Base-by-base conservation (phyloP, 2,113 vertebrate species). In the Lophius piscatorius region DNA sequence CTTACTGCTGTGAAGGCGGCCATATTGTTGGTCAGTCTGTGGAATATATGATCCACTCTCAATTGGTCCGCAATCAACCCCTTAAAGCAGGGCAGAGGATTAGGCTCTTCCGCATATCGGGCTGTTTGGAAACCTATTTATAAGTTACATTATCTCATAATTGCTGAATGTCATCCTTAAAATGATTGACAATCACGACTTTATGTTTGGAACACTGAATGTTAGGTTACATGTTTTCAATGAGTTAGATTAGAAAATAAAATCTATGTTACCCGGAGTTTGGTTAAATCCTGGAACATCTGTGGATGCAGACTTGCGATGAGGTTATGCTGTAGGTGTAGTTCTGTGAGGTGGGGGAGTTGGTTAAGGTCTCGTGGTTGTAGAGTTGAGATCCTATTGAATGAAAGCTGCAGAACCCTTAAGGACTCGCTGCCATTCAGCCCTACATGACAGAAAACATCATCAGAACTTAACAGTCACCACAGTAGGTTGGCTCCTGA, bases 251-350 rank as follows among this genome's bases (percentile, higher is more conserved):
- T 36, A 0, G 44, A 17, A 35, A 31, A 42, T 0, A 3, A 0
- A 4, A 12, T 20, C 5, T 4, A 6, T 60, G 36, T 87, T 83
- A 96, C 94, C 93, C 88, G 86, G 69, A 98, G 88, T 56, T 92
- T 87, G 17, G 72, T 65, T 70, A 94, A 87, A 52, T 90, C 69
- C 67, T 83, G 85, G 83, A 97, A 94, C 45, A 88, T 88, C 12
- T 89, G 80, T 51, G 90, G 88, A 51, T 94, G 89, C 68, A 95
- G 85, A 61, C 47, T 87, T 50, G 67, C 80, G 86, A 96, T 92
- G 70, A 77, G 89, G 82, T 96, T 98, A 50, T 90, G 87, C 28
- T 88, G 85, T 54, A 98, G 86, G 69, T 92, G 28, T 3, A 97
- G 78, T 45, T 88, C 89, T 76, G 76, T 87, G 38, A 96, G 84